Conservation (phyloP, 2,113 vertebrate species). For the Lophochroa leadbeateri region DNA sequence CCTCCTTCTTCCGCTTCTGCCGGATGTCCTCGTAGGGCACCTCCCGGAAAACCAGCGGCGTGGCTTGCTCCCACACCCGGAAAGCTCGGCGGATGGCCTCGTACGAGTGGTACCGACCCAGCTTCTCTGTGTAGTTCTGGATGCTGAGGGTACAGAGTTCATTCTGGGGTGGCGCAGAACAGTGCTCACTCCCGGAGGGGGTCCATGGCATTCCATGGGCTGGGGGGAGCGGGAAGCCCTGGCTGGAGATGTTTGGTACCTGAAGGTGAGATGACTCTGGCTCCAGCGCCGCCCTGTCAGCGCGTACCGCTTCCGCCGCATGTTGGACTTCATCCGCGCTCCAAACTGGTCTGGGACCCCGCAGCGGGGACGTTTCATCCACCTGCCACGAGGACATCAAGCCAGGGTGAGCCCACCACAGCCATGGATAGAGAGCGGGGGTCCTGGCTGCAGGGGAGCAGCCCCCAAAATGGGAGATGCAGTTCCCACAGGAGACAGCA, state of each 20-base stretch:
- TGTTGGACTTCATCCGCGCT: conserved; percentile 69
- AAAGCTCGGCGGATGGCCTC: conserved; percentile 87
- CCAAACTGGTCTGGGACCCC: conserved; percentile 88
- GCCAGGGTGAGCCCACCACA: neutral
- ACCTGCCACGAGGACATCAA: conserved; percentile 66
- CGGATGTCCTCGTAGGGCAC: conserved; percentile 83
- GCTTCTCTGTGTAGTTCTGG: conserved; percentile 89
- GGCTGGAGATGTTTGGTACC: conserved; percentile 66
- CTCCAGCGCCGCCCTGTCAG: conserved; percentile 90
- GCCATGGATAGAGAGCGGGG: accelerated
- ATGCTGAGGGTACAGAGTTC: conserved; percentile 75
- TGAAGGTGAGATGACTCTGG: conserved; percentile 87
- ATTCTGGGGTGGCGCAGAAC: neutral
- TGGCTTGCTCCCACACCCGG: conserved; percentile 85
- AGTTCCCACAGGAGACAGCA: neutral
- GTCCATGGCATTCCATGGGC: neutral
- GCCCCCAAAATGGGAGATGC: neutral
- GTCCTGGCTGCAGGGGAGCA: neutral
- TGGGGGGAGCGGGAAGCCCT: neutral
- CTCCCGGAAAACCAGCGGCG: conserved; percentile 87
- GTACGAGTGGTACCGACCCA: conserved; percentile 79
- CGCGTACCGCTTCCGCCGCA: conserved; percentile 84
- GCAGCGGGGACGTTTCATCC: conserved; percentile 92
- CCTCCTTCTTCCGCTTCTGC: conserved; percentile 83
- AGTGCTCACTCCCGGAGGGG: accelerated